Percentiles rank a stretch among this genome's conserved stretches.
These are phyloP conservation scores for Lepidothrix coronata DNA, from an alignment of 2,113 vertebrate species.

Conservation along the genomic window DNA sequence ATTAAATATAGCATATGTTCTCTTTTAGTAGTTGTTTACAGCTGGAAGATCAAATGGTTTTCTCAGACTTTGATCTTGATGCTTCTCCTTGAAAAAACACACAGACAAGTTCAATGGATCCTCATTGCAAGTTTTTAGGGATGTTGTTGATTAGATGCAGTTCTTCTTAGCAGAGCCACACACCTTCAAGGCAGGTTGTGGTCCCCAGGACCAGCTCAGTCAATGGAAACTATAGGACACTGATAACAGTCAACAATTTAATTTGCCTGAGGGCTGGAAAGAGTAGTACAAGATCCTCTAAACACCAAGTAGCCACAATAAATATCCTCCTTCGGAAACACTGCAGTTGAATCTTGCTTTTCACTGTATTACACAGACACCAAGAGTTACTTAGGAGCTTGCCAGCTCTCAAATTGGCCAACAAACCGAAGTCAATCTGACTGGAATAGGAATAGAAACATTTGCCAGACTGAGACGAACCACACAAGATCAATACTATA, in stretches of 20 bases:
- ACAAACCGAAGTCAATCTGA: slow-evolving; percentile 22
- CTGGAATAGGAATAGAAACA: slow-evolving; percentile 8
- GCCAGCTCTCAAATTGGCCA: slow-evolving; percentile 4
- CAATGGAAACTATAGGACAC: not conserved
- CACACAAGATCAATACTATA: slow-evolving; percentile 18
- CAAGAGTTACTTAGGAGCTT: slow-evolving; percentile 15
- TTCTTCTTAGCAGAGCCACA: not conserved
- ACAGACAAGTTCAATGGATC: not conserved
- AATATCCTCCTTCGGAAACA: slow-evolving; percentile 4
- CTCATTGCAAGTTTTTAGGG: not conserved
- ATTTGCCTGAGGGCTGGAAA: slow-evolving; percentile 8
- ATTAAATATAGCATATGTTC: slow-evolving; percentile 24
- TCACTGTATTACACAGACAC: not conserved
- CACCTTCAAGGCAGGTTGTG: not conserved
- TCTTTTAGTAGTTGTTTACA: slow-evolving; percentile 41
- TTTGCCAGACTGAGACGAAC: not conserved
- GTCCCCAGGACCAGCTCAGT: not conserved
- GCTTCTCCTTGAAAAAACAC: not conserved
- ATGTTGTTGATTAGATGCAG: not conserved
- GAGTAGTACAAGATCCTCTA: not conserved
- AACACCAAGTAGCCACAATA: not conserved
- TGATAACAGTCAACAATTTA: not conserved
- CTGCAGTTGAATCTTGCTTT: not conserved
- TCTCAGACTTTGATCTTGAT: slow-evolving; percentile 46
- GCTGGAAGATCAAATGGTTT: slow-evolving; percentile 44